Base-by-base conservation (phyloP, 2,113 vertebrate species). In the Oncorhynchus gorbuscha region DNA sequence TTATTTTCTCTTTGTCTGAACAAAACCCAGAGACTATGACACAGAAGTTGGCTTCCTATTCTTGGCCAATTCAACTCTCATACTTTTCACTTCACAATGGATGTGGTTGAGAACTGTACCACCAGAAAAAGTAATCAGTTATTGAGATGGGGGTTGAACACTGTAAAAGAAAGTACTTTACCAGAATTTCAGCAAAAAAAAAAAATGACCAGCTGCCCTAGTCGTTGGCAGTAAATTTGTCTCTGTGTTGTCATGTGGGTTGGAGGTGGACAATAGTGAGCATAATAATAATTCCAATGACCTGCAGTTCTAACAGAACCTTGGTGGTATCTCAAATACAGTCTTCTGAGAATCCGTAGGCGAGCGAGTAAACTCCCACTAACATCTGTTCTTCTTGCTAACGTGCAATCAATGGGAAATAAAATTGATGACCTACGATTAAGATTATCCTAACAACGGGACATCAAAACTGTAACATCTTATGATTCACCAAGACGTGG, bases 1-100 rank as follows among this genome's bases (percentile, higher is more conserved):
- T 39, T 72, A 79, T 81, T 68, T 49, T 48, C 74, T 85, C 61
- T 75, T 72, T 86, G 84, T 11, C 77, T 76, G 77, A 73, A 79
- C 79, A 76, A 22, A 67, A 81, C 61, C 67, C 32, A 68, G 30
- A 12, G 1, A 75, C 48, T 64, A 14, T 70, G 45, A 59, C 76
- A 24, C 48, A 20, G 20, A 51, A 14, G 30, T 49, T 14, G 6
- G 35, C 30, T 35, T 32, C 20, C 55, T 32, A 22, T 55, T 65
- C 22, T n/a, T 5, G 71, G 72, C 55, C 62, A 45, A 22, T 5
- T 64, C 64, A 66, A 79, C 24, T 67, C 69, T 24, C 24, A 69
- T 61, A 61, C 35, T 28, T 74, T 62, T 65, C 70, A 75, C 66
- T 26, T n/a, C 75, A 22, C 35, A 76, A 32, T n/a, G 6, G 51